These are phyloP conservation scores for Notocelia uddmanniana DNA, from an alignment of 2,888 invertebrate species.

Conservation along the genomic window DNA sequence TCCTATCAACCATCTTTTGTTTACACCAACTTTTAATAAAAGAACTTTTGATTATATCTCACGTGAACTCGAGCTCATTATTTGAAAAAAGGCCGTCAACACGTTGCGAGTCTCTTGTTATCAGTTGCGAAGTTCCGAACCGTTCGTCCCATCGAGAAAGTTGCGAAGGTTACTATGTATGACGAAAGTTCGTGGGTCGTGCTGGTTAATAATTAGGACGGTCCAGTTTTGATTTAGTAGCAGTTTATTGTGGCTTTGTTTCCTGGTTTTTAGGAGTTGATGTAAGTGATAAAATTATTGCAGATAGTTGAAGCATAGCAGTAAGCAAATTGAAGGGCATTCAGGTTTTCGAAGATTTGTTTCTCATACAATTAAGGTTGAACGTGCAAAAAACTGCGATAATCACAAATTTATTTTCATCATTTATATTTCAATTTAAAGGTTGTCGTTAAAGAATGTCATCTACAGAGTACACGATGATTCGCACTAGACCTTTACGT, in stretches of 20 bases:
- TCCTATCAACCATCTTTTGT: conserved; percentile 35
- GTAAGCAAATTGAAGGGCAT: no score
- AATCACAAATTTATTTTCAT: no score
- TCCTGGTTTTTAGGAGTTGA: background rate
- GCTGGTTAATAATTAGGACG: conserved; percentile 29
- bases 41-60: conserved; percentile 38
- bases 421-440: no score
- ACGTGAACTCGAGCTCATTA: conserved; percentile 37
- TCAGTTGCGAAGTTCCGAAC: conserved; percentile 32
- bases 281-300: no score
- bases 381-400: no score
- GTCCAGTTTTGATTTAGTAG: conserved; percentile 3
- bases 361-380: no score
- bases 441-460: no score
- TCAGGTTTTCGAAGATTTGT: no score
- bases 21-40: conserved; percentile 42
- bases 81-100: conserved; percentile 44
- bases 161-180: conserved; percentile 30
- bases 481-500: no score
- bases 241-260: background rate
- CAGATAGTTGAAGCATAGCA: background rate
- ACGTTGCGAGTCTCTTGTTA: conserved; percentile 30
- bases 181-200: conserved; percentile 22
- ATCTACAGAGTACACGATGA: no score
- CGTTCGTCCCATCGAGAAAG: conserved; percentile 25